These are phyloP conservation scores for Sepiola atlantica DNA, from an alignment of 2,888 invertebrate genomes.

Conservation along the genomic window DNA sequence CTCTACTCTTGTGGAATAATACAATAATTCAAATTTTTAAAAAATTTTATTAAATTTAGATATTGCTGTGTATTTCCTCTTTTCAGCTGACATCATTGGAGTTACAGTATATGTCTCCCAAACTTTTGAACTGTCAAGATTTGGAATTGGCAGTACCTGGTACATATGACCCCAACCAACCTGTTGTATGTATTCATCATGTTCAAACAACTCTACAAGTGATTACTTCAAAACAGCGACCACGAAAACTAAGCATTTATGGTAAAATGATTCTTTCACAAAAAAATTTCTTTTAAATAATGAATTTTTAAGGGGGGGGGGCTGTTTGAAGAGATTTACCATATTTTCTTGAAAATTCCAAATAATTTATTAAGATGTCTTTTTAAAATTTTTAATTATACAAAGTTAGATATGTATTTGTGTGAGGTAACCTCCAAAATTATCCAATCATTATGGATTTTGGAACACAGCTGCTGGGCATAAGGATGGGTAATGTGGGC, in stretches of 20 bases:
- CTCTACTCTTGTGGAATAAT: too few relatives aligned
- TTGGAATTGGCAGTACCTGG: conserved; percentile 98
- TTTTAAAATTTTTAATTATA: too few relatives aligned
- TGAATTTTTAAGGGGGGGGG: background rate
- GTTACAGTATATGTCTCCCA: conserved; percentile 93
- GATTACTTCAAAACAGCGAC: conserved; percentile 97
- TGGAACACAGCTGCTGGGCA: too few relatives aligned
- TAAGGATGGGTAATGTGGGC: too few relatives aligned
- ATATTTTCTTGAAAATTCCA: too few relatives aligned
- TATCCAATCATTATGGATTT: too few relatives aligned
- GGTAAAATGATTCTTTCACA: conserved; percentile 75
- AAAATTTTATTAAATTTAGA: too few relatives aligned
- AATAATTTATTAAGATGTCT: too few relatives aligned
- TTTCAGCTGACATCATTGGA: conserved; percentile 75
- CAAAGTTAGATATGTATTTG: too few relatives aligned
- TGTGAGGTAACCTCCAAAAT: too few relatives aligned
- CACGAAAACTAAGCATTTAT: conserved; percentile 91
- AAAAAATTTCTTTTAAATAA: background rate
- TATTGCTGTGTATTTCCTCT: background rate
- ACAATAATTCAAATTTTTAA: too few relatives aligned
- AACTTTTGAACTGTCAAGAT: conserved; percentile 90
- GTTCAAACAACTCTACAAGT: conserved; percentile 94
- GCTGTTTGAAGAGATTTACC: too few relatives aligned
- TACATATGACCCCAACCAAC: conserved; percentile 93
- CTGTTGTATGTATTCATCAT: conserved; percentile 84